phyloP scores from a whole-genome alignment of 2,888 invertebrate species.

The Trachelus troglodyta region DNA sequence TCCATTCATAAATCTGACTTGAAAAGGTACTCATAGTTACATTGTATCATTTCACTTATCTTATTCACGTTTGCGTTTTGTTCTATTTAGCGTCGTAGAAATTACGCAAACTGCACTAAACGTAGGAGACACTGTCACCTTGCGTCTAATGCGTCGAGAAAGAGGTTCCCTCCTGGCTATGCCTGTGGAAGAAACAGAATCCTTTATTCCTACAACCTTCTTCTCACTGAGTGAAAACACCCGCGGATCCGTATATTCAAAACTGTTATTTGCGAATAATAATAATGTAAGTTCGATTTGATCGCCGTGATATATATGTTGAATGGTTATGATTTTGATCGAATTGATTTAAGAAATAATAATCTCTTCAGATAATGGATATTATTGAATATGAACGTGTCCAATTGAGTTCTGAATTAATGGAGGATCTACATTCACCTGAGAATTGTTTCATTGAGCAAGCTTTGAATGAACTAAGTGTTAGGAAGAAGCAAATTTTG shows the following conservation, averaged over 20 bases:
- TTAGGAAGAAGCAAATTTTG: conserved; percentile 62
- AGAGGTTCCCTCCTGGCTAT: conserved; percentile 73
- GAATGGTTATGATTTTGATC: background rate
- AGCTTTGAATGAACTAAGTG: conserved; percentile 77
- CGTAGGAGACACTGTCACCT: conserved; percentile 77
- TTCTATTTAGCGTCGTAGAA: conserved; percentile 71
- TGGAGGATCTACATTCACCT: conserved; percentile 78
- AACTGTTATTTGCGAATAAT: conserved; percentile 80
- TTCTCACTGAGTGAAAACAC: conserved; percentile 68
- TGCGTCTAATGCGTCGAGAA: conserved; percentile 89
- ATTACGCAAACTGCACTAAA: conserved; percentile 69
- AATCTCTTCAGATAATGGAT: conserved; percentile 69
- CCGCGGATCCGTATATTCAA: conserved; percentile 74
- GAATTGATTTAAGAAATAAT: conserved; percentile 3
- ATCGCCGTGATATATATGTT: background rate
- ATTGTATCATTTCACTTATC: conserved; percentile 51
- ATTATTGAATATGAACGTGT: conserved; percentile 81
- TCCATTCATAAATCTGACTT: conserved; percentile 83
- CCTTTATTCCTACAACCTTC: conserved; percentile 51
- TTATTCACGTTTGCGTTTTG: background rate
- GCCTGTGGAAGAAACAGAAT: conserved; percentile 65
- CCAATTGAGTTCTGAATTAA: conserved; percentile 69
- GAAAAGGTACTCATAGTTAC: conserved; percentile 74
- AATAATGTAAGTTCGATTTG: conserved; percentile 70
- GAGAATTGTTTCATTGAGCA: conserved; percentile 89